Conservation (phyloP, 2,888 invertebrate genomes). For the Coleophora deauratella region DNA sequence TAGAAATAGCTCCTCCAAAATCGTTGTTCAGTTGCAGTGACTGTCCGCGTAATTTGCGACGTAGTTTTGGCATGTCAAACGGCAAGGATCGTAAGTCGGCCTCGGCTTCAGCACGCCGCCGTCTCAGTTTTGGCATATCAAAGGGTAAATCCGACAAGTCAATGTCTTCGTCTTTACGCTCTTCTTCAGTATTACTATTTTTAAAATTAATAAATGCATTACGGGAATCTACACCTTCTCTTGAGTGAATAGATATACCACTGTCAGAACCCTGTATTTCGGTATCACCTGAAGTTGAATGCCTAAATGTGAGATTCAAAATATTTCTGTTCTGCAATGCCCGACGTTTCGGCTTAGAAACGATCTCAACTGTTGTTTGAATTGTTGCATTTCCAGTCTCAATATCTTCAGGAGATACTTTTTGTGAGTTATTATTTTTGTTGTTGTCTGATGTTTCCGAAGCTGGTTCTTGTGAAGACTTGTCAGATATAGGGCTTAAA, state of each 20-base stretch:
- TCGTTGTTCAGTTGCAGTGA: constrained; percentile 74
- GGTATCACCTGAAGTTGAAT: constrained; percentile 77
- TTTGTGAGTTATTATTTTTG: constrained; percentile 84
- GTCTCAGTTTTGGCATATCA: constrained; percentile 90
- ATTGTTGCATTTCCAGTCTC: constrained; percentile 55
- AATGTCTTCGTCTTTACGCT: constrained; percentile 71
- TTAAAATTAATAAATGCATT: constrained; percentile 77
- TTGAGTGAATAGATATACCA: constrained; percentile 89
- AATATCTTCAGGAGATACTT: constrained; percentile 81
- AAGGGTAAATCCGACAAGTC: constrained; percentile 88
- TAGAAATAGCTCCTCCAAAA: constrained; percentile 82
- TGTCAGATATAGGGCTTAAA: constrained; percentile 91
- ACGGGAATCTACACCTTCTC: constrained; percentile 83
- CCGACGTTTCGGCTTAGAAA: constrained; percentile 76
- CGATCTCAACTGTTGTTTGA: constrained; percentile 64
- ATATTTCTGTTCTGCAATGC: constrained; percentile 85
- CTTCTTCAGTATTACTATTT: constrained; percentile 69
- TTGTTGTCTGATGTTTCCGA: constrained; percentile 89
- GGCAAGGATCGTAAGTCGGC: constrained; percentile 88
- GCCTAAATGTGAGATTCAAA: constrained; percentile 78
- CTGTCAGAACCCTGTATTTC: constrained; percentile 91
- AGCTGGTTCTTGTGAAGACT: constrained; percentile 89
- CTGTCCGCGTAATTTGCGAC: constrained; percentile 81
- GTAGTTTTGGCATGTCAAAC: constrained; percentile 93
- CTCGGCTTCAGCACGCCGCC: constrained; percentile 82